phyloP scores from a whole-genome alignment of 2,888 invertebrate genomes.

The Drymonia ruficornis region DNA sequence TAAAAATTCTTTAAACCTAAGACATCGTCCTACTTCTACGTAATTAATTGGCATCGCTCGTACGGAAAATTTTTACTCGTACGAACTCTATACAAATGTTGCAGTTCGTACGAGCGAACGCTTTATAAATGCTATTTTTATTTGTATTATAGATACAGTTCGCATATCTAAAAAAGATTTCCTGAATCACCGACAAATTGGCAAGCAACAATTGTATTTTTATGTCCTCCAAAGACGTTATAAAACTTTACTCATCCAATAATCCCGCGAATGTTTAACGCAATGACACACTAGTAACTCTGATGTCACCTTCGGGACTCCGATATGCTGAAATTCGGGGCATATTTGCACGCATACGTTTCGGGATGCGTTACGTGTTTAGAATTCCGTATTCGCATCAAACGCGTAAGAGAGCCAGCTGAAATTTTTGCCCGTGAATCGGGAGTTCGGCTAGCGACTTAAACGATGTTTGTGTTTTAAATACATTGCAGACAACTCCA shows the following conservation, averaged over 20 bases:
- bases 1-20: no score
- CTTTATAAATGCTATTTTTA: not conserved
- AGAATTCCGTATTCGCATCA: conserved; percentile 25
- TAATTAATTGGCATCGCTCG: no score
- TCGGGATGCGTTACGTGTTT: conserved; percentile 14
- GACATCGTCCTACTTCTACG: no score
- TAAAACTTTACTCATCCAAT: no score
- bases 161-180: no score
- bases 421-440: conserved; percentile 38
- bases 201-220: not conserved
- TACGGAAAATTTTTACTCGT: no score
- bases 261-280: not conserved
- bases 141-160: not conserved
- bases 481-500: conserved; percentile 32
- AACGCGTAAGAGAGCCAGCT: conserved; percentile 24
- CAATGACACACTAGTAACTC: conserved; percentile 9
- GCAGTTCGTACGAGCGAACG: no score
- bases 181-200: not conserved
- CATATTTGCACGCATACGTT: conserved; percentile 14
- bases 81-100: no score
- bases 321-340: conserved; percentile 10
- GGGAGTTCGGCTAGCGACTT: conserved; percentile 20
- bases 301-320: conserved; percentile 15
- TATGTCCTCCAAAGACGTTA: not conserved
- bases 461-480: conserved; percentile 36